These are phyloP conservation scores for Fopius arisanus DNA, from an alignment of 1,140 invertebrate species.

Conservation along the genomic window DNA sequence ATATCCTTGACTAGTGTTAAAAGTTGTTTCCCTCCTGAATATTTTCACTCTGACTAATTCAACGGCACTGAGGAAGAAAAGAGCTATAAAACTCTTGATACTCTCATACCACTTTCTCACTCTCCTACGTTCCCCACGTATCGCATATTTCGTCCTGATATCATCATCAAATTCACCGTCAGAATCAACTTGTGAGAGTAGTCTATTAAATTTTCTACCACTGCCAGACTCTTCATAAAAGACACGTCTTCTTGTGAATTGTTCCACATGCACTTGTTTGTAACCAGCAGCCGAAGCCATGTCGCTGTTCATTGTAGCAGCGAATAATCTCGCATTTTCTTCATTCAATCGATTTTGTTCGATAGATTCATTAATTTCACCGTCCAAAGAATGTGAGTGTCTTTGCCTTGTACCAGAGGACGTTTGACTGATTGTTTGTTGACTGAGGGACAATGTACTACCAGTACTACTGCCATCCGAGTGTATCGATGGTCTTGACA, in stretches of 20 bases:
- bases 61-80: constrained; percentile 38
- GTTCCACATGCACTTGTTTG: constrained; percentile 46
- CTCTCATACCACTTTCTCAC: constrained; percentile 37
- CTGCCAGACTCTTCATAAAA: constrained; percentile 37
- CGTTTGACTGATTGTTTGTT: constrained; percentile 43
- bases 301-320: constrained; percentile 26
- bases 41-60: constrained; percentile 43
- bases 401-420: constrained; percentile 37
- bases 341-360: constrained; percentile 33
- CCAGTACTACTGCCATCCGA: constrained; percentile 45
- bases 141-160: constrained; percentile 24
- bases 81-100: constrained; percentile 31
- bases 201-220: constrained; percentile 25
- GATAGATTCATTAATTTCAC: constrained; percentile 29
- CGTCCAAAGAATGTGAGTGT: constrained; percentile 29
- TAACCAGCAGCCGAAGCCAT: constrained; percentile 34
- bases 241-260: constrained; percentile 37
- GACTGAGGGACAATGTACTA: constrained; percentile 44
- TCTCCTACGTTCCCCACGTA: constrained; percentile 32
- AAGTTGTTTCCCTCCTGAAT: constrained; percentile 37
- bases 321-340: constrained; percentile 32
- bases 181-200: constrained; percentile 46
- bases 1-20: constrained; percentile 43
- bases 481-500: constrained; percentile 74
- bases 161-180: constrained; percentile 50